phyloP scores from a whole-genome alignment of 2,797 vertebrate genomes.

The Anabacerthia variegaticeps region DNA sequence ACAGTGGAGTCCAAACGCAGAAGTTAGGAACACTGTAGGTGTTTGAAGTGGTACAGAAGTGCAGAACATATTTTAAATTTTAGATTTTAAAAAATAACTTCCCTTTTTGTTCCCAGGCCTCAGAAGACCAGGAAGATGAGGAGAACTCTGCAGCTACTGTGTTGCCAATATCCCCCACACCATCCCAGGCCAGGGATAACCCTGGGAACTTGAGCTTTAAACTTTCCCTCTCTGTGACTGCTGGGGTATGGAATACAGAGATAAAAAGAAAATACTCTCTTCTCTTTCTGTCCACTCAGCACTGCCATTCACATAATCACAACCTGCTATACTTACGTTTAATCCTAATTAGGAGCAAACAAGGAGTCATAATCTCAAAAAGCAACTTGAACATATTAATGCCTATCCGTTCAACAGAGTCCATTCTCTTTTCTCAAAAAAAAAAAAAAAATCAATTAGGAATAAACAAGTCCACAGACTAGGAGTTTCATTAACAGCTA shows the following conservation, averaged over 20 bases:
- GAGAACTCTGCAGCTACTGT: background rate
- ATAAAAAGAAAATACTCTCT: background rate
- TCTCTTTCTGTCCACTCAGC: background rate
- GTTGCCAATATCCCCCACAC: background rate
- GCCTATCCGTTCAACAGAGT: constrained; percentile 76
- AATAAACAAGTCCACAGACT: constrained; percentile 84
- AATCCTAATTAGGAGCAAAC: constrained; percentile 33
- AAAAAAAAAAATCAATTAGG: constrained; percentile 80
- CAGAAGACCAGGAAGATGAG: background rate
- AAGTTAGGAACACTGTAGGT: background rate
- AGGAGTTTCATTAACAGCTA: constrained; percentile 74
- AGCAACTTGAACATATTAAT: constrained; percentile 59
- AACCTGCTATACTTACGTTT: background rate
- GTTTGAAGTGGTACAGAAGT: background rate
- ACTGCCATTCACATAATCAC: background rate
- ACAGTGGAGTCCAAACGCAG: background rate
- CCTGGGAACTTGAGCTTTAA: background rate
- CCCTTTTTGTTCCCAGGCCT: background rate
- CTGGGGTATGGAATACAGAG: background rate
- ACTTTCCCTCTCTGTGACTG: background rate
- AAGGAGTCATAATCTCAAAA: constrained; percentile 49
- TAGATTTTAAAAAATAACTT: background rate
- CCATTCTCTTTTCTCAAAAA: constrained; percentile 77
- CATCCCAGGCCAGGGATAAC: background rate
- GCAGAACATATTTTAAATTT: background rate